Evolutionary conservation across 1,140 invertebrate genomes (phyloP), one percentile per base, ranked within the genome.

Genomic region (Leptopilina boulardi): DNA sequence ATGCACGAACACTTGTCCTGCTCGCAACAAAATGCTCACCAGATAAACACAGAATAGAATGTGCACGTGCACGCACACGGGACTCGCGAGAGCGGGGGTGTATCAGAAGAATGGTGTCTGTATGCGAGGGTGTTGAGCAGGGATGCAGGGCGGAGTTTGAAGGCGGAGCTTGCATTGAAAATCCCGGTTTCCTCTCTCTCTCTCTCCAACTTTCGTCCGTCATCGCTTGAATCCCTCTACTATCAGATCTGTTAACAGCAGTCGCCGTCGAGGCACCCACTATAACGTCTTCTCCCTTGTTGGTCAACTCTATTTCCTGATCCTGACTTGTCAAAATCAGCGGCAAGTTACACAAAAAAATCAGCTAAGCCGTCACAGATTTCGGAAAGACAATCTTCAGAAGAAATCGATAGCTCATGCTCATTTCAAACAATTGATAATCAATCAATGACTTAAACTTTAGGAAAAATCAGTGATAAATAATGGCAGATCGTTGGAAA

Each of bases 181-280:
- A 87, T 87, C 87, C 84, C 82, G 76, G 83, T 82, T 73, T 75
- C 74, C 79, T 75, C 34, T 38, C 34, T 38, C 34, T 38, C 77
- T 77, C 77, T 75, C 54, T 72, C 77, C 84, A 80, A 83, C 80
- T 84, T 81, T 84, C 79, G 80, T 82, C 83, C 86, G 85, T 87
- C 85, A 82, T 86, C 85, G 84, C 86, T 81, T 80, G 82, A 80
- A 84, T 82, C 79, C 81, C 81, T 78, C 84, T 84, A 78, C 85
- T 85, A 86, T 88, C 87, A 82, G 87, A 87, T 80, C 84, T 84
- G 87, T 89, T 89, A 89, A 89, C 88, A 85, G 83, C 87, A 89
- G 88, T 89, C 86, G 86, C 83, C 83, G 82, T 82, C 83, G 86
- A 88, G 85, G 85, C 87, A 89, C 83, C 82, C 86, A 83, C 78